Base-by-base conservation (phyloP, 2,797 vertebrate genomes). In the Takifugu rubripes region DNA sequence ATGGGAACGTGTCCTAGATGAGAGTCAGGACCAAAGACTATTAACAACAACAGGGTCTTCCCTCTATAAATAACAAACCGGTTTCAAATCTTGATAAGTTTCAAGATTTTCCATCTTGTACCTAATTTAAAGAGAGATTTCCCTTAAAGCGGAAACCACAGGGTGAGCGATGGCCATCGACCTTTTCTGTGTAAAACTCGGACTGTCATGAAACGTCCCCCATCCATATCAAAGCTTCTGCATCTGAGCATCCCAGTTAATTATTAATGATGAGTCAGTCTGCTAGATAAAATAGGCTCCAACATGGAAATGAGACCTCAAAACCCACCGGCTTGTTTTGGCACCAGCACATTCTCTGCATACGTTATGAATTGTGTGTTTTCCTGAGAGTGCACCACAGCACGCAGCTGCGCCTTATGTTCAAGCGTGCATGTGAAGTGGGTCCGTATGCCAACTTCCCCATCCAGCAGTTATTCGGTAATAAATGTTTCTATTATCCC, bases 291-390 rank as follows among this genome's bases (percentile, higher is more conserved):
- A 87, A 84, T 62, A 56, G 75, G 73, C 55, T 84, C 75, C 77
- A 77, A 71, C 78, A 84, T 86, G 78, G 78, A 89, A 89, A 84
- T 82, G 68, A 87, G 81, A 59, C 77, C 82, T 78, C 81, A 73
- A 79, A 87, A 78, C 84, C 84, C 77, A 76, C 59, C 52, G 73
- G 81, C 80, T 84, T 75, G 68, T 83, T 84, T 84, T 83, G 85
- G 79, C 78, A 3, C 55, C 61, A 50, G 73, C 80, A 80, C 79
- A 83, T 78, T 78, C 61, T 69, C 67, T 83, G 82, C 78, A 82
- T 81, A 75, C 73, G 75, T 75, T 73, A 83, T 82, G 69, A 75
- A 59, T 70, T 60, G 36, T 40, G 36, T 77, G 68, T 46, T 46
- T 46, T 46, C 17, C 62, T 66, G 21, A 48, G 57, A 66, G 47